A percentile compares a stretch with the other conserved stretches of the same genome.
These are phyloP conservation scores for Helicoverpa zea DNA, from an alignment of 1,140 invertebrate species.

Conservation along the genomic window DNA sequence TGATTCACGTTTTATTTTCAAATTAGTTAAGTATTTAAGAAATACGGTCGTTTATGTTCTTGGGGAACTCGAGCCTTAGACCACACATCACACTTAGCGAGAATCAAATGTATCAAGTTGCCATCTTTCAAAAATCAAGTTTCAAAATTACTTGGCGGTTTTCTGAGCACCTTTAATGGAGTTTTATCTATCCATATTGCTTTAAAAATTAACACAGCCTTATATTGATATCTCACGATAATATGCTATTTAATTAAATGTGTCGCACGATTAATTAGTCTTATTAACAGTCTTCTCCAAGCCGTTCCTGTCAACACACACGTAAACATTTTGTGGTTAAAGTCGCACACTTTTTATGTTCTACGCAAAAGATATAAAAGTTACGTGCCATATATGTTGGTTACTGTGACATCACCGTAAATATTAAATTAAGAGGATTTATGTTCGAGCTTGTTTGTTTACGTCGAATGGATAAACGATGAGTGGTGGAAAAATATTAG, in stretches of 20 bases:
- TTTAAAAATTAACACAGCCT: not conserved
- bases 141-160: too few species aligned
- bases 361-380: slow-evolving; percentile 14
- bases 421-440: slow-evolving; percentile 29
- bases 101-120: too few species aligned
- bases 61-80: too few species aligned
- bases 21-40: too few species aligned
- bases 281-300: not conserved
- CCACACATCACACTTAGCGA: too few species aligned
- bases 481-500: not conserved
- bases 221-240: not conserved
- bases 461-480: not conserved
- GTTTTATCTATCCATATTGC: too few species aligned
- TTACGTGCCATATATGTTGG: slow-evolving; percentile 22
- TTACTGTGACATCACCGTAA: slow-evolving; percentile 18
- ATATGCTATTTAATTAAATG: slow-evolving; percentile 10
- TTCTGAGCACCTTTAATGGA: too few species aligned
- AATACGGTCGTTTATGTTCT: too few species aligned
- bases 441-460: slow-evolving; percentile 9
- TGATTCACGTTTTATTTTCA: too few species aligned
- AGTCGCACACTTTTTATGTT: slow-evolving; percentile 22
- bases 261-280: not conserved
- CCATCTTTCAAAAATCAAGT: too few species aligned
- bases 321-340: slow-evolving; percentile 31
- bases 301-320: not conserved